Evolutionary conservation across 2,113 vertebrate genomes (phyloP).

Genomic region (Saguinus imperator): DNA sequence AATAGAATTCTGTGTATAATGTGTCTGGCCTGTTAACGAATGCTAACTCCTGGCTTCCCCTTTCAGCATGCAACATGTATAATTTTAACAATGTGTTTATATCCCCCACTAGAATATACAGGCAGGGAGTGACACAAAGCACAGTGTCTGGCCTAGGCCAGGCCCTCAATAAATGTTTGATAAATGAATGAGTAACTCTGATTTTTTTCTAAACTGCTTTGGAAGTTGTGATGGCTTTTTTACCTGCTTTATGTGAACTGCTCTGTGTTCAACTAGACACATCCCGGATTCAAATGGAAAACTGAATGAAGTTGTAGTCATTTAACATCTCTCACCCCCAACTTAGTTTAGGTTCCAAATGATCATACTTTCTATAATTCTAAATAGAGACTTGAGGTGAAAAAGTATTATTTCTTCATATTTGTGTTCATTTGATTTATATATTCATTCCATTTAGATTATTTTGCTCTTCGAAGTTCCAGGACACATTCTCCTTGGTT

Average conservation of each 20-base stretch:
- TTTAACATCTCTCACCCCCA: not conserved
- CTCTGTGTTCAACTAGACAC: not conserved
- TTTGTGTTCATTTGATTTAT: not conserved
- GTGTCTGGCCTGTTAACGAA: not conserved
- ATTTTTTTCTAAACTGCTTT: constrained; percentile 38
- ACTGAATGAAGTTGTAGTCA: not conserved
- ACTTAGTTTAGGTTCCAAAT: constrained; percentile 6
- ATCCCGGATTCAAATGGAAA: not conserved
- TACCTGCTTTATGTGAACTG: not conserved
- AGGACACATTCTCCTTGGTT: not conserved
- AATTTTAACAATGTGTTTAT: not conserved
- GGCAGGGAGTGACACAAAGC: not conserved
- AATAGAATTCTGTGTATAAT: not conserved
- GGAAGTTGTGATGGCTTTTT: not conserved
- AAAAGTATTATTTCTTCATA: not conserved
- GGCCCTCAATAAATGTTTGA: not conserved
- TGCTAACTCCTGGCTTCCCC: not conserved
- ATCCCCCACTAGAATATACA: not conserved
- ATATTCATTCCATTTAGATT: not conserved
- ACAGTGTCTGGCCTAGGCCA: not conserved
- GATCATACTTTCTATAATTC: not conserved
- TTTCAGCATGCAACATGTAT: not conserved
- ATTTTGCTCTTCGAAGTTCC: constrained; percentile 6
- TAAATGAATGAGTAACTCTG: constrained; percentile 27
- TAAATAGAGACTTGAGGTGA: constrained; percentile 19